phyloP scores from a whole-genome alignment of 2,888 invertebrate genomes.

The Limnephilus lunatus region DNA sequence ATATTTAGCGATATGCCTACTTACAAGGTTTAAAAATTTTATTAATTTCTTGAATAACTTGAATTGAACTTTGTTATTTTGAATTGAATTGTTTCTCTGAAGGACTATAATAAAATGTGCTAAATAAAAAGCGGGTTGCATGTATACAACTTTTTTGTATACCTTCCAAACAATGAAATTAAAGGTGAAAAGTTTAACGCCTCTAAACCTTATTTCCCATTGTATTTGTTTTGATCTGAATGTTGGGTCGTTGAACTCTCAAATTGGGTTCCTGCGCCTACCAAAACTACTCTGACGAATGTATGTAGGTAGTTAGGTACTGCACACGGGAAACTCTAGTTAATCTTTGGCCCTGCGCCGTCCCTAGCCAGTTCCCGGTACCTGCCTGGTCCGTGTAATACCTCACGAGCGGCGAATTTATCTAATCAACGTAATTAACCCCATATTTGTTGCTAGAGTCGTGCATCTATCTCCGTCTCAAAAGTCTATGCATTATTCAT shows the following conservation, averaged over 20 bases:
- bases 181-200: neutral
- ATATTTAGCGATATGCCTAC: neutral
- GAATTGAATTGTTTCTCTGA: neutral
- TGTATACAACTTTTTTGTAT: neutral
- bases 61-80: neutral
- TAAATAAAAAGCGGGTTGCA: neutral
- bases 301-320: neutral
- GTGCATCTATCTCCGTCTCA: neutral
- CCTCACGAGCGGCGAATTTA: neutral
- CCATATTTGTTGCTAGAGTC: neutral
- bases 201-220: neutral
- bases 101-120: neutral
- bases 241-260: neutral
- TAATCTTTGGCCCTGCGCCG: neutral
- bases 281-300: neutral
- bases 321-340: neutral
- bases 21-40: neutral
- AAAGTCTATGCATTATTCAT: neutral
- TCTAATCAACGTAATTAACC: slow-evolving; percentile 13
- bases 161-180: neutral
- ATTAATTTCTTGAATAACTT: neutral
- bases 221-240: neutral
- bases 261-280: neutral
- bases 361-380: neutral
- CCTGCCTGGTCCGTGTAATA: neutral